Evolutionary conservation across 2,797 vertebrate genomes (phyloP), one percentile per base, ranked within the genome.

Genomic region (Linurgus olivaceus): DNA sequence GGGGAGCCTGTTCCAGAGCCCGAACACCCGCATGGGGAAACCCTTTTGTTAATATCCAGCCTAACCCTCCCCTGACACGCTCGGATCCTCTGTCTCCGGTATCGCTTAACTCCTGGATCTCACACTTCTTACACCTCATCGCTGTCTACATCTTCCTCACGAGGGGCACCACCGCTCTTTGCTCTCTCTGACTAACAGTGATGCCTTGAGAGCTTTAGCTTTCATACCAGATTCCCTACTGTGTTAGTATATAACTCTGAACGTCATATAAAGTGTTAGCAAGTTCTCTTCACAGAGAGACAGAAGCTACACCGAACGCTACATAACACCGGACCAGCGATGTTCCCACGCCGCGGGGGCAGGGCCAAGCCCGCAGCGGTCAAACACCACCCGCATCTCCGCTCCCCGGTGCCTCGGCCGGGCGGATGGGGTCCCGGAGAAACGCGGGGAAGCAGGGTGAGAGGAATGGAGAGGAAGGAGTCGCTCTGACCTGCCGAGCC

Each of bases 401-500:
- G n/a, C 10, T 23, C 7, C 54, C 57, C 20, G 44, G 33, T 84
- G 38, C 20, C 8, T 8, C 37, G 5, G 11, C 7, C 14, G 19
- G 6, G 9, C 5, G 4, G 42, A 8, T 4, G 1, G 5, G 4
- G 16, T 17, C 10, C 19, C 17, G 29, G 6, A 29, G 15, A 33
- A 17, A 11, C 24, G 8, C 3, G 26, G 10, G 5, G 33, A 26
- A 66, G 33, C 28, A 33, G 29, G 10, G 2, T 0, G 2, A 12
- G 17, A 45, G 7, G 16, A 6, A 37, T 0, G 35, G 15, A 54
- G 4, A 15, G 18, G 29, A 42, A 1, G 11, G 9, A n/a, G 7
- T 2, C 0, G 8, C 1, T 18, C 97, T 95, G 58, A 98, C 98
- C 98, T 98, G 97, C 61, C 80, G 89, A 26, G 94, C 67, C 2